Percentiles rank a stretch among this genome's conserved stretches.
These are phyloP conservation scores for Saturnia pavonia DNA, from an alignment of 2,888 invertebrate genomes.

Conservation along the genomic window DNA sequence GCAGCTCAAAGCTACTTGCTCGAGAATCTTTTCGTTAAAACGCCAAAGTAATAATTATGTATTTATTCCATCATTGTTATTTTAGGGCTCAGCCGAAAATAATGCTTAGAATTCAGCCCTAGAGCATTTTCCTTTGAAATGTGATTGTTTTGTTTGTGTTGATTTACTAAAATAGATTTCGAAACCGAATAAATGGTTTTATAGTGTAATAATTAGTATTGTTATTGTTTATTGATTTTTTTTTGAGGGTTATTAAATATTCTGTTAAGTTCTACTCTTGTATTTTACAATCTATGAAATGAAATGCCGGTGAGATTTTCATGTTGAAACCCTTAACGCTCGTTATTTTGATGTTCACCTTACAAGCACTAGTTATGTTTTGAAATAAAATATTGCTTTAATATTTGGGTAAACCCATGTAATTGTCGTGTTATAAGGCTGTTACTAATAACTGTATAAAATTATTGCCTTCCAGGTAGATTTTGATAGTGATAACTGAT, in stretches of 20 bases:
- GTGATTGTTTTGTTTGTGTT: too few relatives aligned
- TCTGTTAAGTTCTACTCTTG: background rate
- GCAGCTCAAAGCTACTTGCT: background rate
- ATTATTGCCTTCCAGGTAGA: constrained; percentile 5
- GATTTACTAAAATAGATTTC: too few relatives aligned
- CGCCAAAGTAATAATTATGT: too few relatives aligned
- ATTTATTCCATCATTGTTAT: background rate
- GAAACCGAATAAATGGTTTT: background rate
- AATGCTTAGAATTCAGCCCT: background rate
- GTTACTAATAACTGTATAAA: constrained; percentile 12
- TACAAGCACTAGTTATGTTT: background rate
- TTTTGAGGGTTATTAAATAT: background rate
- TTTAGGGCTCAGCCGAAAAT: background rate
- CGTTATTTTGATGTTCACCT: constrained; percentile 3
- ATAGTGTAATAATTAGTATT: background rate
- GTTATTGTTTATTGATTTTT: background rate
- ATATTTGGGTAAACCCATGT: constrained; percentile 3
- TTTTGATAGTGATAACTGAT: background rate
- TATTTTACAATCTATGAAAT: background rate
- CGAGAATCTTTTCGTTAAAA: background rate
- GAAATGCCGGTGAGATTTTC: background rate
- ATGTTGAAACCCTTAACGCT: background rate
- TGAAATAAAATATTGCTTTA: background rate
- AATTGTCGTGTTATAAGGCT: constrained; percentile 11
- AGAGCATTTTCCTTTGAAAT: background rate